These are phyloP conservation scores for Hydrolagus affinis DNA, from an alignment of 2,113 vertebrate species.

Conservation along the genomic window DNA sequence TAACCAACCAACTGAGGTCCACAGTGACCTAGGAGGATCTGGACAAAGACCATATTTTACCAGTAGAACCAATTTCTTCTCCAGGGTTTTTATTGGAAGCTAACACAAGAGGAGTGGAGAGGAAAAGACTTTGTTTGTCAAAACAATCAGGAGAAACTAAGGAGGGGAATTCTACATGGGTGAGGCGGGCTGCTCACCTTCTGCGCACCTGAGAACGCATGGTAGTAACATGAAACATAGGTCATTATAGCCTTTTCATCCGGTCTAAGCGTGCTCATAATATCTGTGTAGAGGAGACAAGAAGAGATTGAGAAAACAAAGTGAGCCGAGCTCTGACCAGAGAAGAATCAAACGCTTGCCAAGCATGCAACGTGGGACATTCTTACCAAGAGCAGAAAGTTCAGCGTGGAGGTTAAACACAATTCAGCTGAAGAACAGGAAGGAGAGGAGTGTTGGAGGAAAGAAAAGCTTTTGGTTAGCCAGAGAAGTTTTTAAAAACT, in stretches of 20 bases:
- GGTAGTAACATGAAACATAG: constrained; percentile 99
- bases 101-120: neutral
- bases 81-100: neutral
- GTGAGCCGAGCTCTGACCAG: constrained; percentile 44
- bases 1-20: neutral
- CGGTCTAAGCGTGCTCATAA: constrained; percentile 96
- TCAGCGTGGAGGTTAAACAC: constrained; percentile 35
- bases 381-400: constrained; percentile 46
- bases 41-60: no score
- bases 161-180: constrained; percentile 16
- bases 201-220: constrained; percentile 95
- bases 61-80: neutral
- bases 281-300: constrained; percentile 88
- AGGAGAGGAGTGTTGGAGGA: constrained; percentile 43
- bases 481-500: constrained; percentile 49
- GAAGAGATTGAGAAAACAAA: constrained; percentile 66
- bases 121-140: neutral
- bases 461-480: constrained; percentile 57
- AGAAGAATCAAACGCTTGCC: constrained; percentile 36
- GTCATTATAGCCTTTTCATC: constrained; percentile 98
- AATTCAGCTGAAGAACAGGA: constrained; percentile 52
- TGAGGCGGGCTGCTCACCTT: constrained; percentile 75
- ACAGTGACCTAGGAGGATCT: no score
- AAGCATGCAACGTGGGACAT: constrained; percentile 29
- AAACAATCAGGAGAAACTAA: constrained; percentile 4